A percentile compares a stretch with the other conserved stretches of the same genome.
Conservation (phyloP, 2,888 invertebrate genomes). For the Nesidiocoris tenuis region DNA sequence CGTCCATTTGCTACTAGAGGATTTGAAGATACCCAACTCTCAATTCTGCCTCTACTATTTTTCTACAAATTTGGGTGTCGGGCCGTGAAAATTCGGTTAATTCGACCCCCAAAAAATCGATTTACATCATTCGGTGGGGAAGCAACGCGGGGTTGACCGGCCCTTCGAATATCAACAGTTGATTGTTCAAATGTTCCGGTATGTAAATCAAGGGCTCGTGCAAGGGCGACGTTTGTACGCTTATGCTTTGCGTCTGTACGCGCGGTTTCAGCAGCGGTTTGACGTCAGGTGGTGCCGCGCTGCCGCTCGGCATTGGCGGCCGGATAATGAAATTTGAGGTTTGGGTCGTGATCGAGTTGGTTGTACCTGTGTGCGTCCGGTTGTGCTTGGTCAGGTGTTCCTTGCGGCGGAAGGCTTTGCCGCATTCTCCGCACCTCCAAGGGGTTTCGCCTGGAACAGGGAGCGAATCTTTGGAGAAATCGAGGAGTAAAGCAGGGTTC, state of each 20-base stretch:
- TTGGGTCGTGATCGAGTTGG: neutral
- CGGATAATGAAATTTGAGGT: neutral
- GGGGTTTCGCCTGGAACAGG: constrained; percentile 62
- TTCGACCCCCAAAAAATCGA: too few relatives aligned
- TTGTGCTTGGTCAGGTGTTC: constrained; percentile 73
- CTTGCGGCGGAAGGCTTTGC: constrained; percentile 75
- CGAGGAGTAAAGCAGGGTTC: too few relatives aligned
- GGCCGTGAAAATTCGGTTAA: too few relatives aligned
- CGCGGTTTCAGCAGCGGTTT: neutral
- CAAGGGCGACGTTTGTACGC: constrained; percentile 28
- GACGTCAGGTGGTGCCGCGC: neutral
- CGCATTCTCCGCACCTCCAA: constrained; percentile 77
- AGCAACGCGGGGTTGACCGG: neutral
- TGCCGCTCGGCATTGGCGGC: neutral
- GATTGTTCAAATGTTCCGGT: neutral
- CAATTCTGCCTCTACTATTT: too few relatives aligned
- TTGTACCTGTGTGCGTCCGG: constrained; percentile 56
- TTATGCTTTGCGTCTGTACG: constrained; percentile 13
- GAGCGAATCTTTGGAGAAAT: too few relatives aligned
- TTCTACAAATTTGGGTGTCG: too few relatives aligned
- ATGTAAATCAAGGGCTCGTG: constrained; percentile 24
- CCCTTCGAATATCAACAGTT: neutral
- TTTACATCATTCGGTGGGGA: neutral
- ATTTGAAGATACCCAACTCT: too few relatives aligned
- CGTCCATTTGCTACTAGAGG: too few relatives aligned